Base-by-base conservation (phyloP, 2,888 invertebrate genomes). In the Phyllotreta striolata region DNA sequence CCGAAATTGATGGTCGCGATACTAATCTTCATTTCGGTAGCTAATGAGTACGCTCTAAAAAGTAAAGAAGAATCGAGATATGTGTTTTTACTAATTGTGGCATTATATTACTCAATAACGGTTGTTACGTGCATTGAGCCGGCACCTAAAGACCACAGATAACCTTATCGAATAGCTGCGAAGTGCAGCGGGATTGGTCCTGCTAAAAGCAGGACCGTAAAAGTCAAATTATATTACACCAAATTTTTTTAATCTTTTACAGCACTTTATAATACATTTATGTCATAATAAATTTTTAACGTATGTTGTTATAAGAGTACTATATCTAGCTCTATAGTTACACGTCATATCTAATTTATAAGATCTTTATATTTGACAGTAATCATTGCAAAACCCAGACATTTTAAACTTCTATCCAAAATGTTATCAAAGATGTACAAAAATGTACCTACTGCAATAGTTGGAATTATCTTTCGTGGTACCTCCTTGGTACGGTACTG, bases 131-230 rank as follows among this genome's bases (percentile, higher is more conserved):
- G 76, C 72, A 73, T 69, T 74, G 73, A 76, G 71, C 73, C 76
- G 77, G 75, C 77, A 78, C 77, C 76, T 76, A 70, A 74, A 74
- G 74, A 76, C 72, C 73, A 67, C 57, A 77, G 79, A 80, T 80
- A 80, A 79, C 79, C 79, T 80, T 81, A 81, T 81, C 81, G 79
- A 78, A 62, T 60, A 76, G 75, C 76, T 72, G 75, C 73, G 76
- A 77, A 78, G 77, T 74, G 76, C 74, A 71, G 74, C 74, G 71
- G 77, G 77, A 76, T 49, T 49, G 49, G 49, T 8, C 6, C 35
- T 9, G 49, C 4, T 35, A 1, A 35, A 34, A 35, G 37, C 35
- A 49, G 49, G 49, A 35, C 35, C 49, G 49, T 35, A 49, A n/a
- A 34, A 49, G 47, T 14, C 14, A 5, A 9, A 9, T 13, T 8